Base-by-base conservation (phyloP, 2,888 invertebrate species). In the Thymelicus sylvestris region DNA sequence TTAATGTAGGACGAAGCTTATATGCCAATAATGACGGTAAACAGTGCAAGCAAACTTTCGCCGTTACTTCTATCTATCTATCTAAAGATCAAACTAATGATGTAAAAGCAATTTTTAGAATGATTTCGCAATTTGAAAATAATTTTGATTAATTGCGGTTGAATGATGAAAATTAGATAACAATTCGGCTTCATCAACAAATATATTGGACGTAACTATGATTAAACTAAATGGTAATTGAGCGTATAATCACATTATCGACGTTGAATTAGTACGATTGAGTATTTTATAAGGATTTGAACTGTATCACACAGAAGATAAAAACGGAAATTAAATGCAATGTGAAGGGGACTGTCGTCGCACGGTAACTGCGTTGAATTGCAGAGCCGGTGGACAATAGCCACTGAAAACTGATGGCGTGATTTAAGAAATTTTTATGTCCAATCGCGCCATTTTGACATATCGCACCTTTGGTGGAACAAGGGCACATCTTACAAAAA, bases 371-470 rank as follows among this genome's bases (percentile, higher is more conserved):
- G 67, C 70, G 69, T 69, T 62, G 70, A 71, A 74, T 75, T 74
- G 75, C 63, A 71, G 62, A 62, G 72, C 44, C 74, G 61, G 66
- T 57, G 65, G 70, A 75, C 76, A 79, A 74, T 72, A 67, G 72
- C 79, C 86, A n/a, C n/a, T n/a, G n/a, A n/a, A n/a, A n/a, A n/a
- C n/a, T n/a, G n/a, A n/a, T n/a, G n/a, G n/a, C n/a, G n/a, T n/a
- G n/a, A n/a, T n/a, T n/a, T n/a, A n/a, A n/a, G n/a, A n/a, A n/a
- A n/a, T n/a, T n/a, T n/a, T n/a, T n/a, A n/a, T n/a, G n/a, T n/a
- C n/a, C n/a, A n/a, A n/a, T n/a, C n/a, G n/a, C n/a, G n/a, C n/a
- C n/a, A n/a, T n/a, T n/a, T n/a, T n/a, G n/a, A n/a, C n/a, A n/a
- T n/a, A n/a, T n/a, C n/a, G n/a, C n/a, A n/a, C n/a, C n/a, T n/a